Percentiles rank a stretch among this genome's conserved stretches.
Conservation (phyloP, 2,797 vertebrate genomes). For the Molossus alvarezi region DNA sequence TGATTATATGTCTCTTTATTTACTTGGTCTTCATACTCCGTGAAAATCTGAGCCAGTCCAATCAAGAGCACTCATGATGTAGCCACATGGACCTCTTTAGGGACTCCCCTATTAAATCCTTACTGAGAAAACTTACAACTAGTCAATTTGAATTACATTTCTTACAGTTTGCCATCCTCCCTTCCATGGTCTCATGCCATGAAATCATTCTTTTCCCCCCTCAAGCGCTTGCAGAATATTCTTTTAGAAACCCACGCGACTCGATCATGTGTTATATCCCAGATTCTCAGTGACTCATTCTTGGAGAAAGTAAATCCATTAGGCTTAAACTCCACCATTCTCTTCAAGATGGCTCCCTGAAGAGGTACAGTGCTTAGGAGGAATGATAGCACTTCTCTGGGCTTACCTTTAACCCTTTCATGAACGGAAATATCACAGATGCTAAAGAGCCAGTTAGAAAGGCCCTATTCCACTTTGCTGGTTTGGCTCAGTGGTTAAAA, state of each 20-base stretch:
- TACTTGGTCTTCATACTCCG: not conserved
- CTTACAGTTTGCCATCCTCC: not conserved
- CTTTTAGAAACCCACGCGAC: slow-evolving; percentile 51
- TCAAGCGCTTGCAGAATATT: slow-evolving; percentile 30
- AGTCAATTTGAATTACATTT: not conserved
- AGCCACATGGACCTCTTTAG: not conserved
- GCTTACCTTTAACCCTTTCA: not conserved
- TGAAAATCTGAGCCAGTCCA: slow-evolving; percentile 5
- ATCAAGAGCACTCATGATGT: not conserved
- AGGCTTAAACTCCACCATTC: not conserved
- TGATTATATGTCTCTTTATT: not conserved
- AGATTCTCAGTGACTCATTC: slow-evolving; percentile 38
- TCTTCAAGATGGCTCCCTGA: not conserved
- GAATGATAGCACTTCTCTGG: not conserved
- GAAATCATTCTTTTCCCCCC: not conserved
- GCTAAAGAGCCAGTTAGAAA: not conserved
- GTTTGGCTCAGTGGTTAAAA: too few species aligned
- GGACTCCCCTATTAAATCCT: not conserved
- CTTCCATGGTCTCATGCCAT: not conserved
- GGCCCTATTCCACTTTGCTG: not conserved
- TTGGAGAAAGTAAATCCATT: slow-evolving; percentile 33
- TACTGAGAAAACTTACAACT: slow-evolving; percentile 34
- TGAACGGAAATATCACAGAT: not conserved
- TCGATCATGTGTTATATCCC: not conserved
- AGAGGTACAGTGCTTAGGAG: not conserved